Percentiles rank a stretch among this genome's conserved stretches.
Evolutionary conservation across 2,888 invertebrate species (phyloP).

Genomic region (Perdita meconis): DNA sequence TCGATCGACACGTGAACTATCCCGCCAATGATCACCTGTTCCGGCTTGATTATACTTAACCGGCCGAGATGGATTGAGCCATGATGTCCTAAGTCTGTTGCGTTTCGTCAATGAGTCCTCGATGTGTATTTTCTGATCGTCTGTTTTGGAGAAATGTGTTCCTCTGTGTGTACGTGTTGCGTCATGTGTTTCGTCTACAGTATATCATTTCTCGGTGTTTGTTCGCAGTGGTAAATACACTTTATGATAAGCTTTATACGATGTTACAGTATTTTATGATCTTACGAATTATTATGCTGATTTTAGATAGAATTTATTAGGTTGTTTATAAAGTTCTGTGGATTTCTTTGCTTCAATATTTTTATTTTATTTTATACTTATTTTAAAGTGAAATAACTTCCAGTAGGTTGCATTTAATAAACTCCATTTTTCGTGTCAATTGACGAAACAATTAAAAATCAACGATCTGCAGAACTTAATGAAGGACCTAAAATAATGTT

Average conservation of each 20-base stretch:
- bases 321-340: no score
- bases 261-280: no score
- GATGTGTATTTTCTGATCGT: not conserved
- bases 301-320: no score
- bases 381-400: no score
- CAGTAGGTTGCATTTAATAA: no score
- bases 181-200: not conserved
- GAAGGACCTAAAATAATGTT: no score
- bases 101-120: conserved; percentile 10
- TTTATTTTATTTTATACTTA: no score
- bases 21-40: conserved; percentile 8
- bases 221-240: not conserved
- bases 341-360: no score
- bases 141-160: not conserved
- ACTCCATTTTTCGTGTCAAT: no score
- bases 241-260: not conserved
- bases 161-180: not conserved
- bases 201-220: not conserved
- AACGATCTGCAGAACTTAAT: no score
- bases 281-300: no score
- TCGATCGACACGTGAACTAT: not conserved
- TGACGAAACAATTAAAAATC: no score
- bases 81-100: not conserved
- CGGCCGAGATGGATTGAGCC: not conserved
- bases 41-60: not conserved